Base-by-base conservation (phyloP, 2,113 vertebrate species). In the Zapornia atra region DNA sequence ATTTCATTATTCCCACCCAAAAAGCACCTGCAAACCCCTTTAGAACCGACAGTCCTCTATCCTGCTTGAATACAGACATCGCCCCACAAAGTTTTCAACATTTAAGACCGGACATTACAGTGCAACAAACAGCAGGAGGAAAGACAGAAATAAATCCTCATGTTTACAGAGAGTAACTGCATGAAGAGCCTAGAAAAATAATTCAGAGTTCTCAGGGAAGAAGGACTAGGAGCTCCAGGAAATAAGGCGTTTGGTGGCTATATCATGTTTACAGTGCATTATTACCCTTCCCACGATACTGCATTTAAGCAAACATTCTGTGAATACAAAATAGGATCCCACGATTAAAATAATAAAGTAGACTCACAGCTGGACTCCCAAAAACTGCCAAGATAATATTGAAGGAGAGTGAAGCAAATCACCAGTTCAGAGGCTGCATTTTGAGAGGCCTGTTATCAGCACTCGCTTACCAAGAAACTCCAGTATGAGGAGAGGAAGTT, bases 251-350 rank as follows among this genome's bases (percentile, higher is more conserved):
- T 95, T 77, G 60, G 65, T 53, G 61, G 61, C 44, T 76, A 7
- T 42, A 78, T 83, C 64, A 48, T 57, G 84, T 88, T 95, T 94
- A 91, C 60, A 85, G 50, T 40, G 57, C 64, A 91, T 92, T 86
- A 78, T 88, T 96, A 90, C 57, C 63, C 69, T 86, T 96, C 54
- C 66, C 88, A 95, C 69, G 57, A 88, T 85, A 94, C 11, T 94
- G 73, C 13, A 5, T 76, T 93, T 78, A 86, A 86, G 80, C 63
- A 96, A 92, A 86, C 54, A 31, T 51, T 92, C 48, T 76, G 53
- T 80, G 82, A 95, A 94, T 93, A 90, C 59, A 82, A 92, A 94
- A 82, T 20, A 88, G 48, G 68, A 64, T 72, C 44, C 80, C 72
- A 46, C 6, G 5, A 79, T 54, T 89, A 95, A 82, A 86, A 56